These are phyloP conservation scores for Philhelius pedissequus DNA, from an alignment of 2,888 invertebrate species.

Conservation along the genomic window DNA sequence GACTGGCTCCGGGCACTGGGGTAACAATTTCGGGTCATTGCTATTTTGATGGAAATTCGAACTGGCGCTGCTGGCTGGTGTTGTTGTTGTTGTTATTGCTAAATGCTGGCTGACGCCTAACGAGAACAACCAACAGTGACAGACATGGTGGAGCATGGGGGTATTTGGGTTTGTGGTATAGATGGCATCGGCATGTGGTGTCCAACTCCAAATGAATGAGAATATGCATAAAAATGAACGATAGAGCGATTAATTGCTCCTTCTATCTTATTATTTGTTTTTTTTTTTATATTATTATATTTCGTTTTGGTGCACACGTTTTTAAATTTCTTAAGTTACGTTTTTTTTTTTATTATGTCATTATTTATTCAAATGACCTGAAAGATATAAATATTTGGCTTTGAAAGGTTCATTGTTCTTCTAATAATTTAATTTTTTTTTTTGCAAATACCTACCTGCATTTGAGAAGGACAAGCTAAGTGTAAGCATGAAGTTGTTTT, in stretches of 20 bases:
- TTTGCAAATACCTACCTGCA: neutral
- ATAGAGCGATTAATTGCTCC: constrained; percentile 54
- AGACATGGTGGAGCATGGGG: constrained; percentile 10
- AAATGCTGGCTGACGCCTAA: constrained; percentile 27
- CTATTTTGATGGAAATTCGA: constrained; percentile 66
- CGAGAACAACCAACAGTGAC: constrained; percentile 4
- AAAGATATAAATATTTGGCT: constrained; percentile 29
- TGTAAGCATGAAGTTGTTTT: neutral
- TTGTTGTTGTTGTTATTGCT: neutral
- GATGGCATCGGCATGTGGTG: constrained; percentile 10
- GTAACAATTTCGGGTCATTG: constrained; percentile 64
- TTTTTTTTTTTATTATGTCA: neutral
- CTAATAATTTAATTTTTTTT: too few species aligned
- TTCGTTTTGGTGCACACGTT: constrained; percentile 11
- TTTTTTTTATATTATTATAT: neutral
- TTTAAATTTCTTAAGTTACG: constrained; percentile 27
- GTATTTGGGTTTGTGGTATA: neutral
- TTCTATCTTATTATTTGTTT: constrained; percentile 23
- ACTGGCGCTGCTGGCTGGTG: constrained; percentile 42
- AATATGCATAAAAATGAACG: constrained; percentile 30
- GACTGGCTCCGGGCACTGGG: constrained; percentile 37
- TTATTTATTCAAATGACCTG: constrained; percentile 42
- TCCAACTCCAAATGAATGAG: constrained; percentile 33
- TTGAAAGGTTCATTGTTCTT: constrained; percentile 44
- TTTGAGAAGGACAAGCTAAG: constrained; percentile 15